These are phyloP conservation scores for Drusus annulatus DNA, from an alignment of 1,140 invertebrate genomes.

Conservation along the genomic window DNA sequence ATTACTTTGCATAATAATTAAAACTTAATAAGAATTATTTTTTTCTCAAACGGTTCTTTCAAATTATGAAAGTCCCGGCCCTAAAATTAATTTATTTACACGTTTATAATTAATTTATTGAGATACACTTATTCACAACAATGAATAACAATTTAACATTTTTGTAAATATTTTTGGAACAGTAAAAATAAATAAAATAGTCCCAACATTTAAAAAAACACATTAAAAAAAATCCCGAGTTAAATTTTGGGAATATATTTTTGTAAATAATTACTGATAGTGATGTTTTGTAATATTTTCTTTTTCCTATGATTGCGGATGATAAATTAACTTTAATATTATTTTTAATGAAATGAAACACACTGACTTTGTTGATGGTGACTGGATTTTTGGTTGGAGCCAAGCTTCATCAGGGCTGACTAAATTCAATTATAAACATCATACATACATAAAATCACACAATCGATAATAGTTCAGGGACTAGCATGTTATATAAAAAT, in stretches of 20 bases:
- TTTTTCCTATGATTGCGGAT: no score
- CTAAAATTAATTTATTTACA: conserved; percentile 21
- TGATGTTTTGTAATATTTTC: background rate
- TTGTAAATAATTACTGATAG: conserved; percentile 7
- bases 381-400: no score
- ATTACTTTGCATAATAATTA: conserved; percentile 27
- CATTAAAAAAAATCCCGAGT: no score
- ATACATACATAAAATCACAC: no score
- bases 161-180: conserved; percentile 34
- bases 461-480: no score
- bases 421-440: no score
- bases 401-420: no score
- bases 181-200: conserved; percentile 19
- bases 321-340: no score
- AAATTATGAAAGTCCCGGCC: conserved; percentile 6
- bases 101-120: conserved; percentile 25
- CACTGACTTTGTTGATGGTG: no score
- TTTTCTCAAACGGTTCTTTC: conserved; percentile 26
- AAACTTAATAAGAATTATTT: conserved; percentile 29
- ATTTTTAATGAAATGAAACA: no score
- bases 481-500: no score
- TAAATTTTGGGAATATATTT: background rate
- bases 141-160: conserved; percentile 39
- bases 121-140: conserved; percentile 37
- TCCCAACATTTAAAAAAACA: background rate